Evolutionary conservation across 2,797 vertebrate species (phyloP), one percentile per base, ranked within the genome.

Genomic region (Eidolon dupreanum): DNA sequence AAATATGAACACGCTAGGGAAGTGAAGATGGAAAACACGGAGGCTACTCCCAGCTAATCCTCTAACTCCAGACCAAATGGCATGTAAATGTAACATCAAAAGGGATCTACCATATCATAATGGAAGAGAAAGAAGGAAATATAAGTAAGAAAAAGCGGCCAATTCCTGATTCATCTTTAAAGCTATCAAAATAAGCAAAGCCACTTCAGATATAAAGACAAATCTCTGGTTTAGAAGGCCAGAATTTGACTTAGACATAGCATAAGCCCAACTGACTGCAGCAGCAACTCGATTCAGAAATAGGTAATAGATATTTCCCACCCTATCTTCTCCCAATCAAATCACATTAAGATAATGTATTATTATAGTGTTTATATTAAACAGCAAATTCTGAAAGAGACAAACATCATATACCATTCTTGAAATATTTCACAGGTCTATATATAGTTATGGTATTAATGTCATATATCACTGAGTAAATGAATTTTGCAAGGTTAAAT

Each of bases 401-500:
- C 79, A 85, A 89, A 65, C 6, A 87, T 41, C 74, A 83, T 79
- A 86, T 38, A 31, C 41, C 63, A 81, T 86, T 94, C 55, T 33
- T 68, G 11, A 88, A 94, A 77, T 78, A 6, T 77, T 94, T 96
- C 66, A 93, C 22, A 93, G 70, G 49, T 97, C 93, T 55, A 70
- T 4, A 88, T 43, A 85, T 53, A 93, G 49, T 89, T 82, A 78
- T 19, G 49, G 81, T 16, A 83, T 70, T 63, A 92, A 93, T 96
- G 81, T 53, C 87, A 81, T 83, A 11, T 66, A 83, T 74, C 73
- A 75, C 66, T 22, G 87, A 96, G 92, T 89, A 95, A 95, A 97
- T 65, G 38, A 88, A 96, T 93, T 97, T 95, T 28, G 83, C 95
- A 98, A 97, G 97, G 98, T 97, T 97, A 97, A 94, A 96, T 28